Evolutionary conservation across 2,797 vertebrate species (phyloP), one percentile per base, ranked within the genome.

Genomic region (Hydrocynus forskahlii): DNA sequence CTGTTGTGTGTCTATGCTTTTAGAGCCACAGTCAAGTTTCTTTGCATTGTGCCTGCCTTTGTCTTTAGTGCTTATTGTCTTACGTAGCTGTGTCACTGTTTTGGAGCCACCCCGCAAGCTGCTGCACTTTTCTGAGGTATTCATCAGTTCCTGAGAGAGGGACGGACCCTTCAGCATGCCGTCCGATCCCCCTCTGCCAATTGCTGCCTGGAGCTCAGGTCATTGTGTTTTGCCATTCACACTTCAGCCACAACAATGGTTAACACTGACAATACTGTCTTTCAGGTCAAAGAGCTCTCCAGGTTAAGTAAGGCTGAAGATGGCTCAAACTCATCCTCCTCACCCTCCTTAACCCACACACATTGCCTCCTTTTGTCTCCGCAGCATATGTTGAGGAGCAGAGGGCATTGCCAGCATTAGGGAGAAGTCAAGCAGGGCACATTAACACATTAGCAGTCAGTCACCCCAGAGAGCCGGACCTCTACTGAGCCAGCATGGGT

Each of bases 311-410:
- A 86, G 83, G 84, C 82, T 78, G 70, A 83, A 83, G 81, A 82
- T 82, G 57, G 59, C 77, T 78, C 84, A 63, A 52, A 5, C 63
- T 83, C 80, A 70, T 82, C 73, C 76, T 71, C 76, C 52, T 48
- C 67, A 70, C 2, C 50, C 54, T 45, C 68, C 64, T 48, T 79
- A 7, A 21, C 70, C 71, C 63, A 67, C 66, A 75, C 66, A 62
- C 68, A 59, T 77, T 68, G 50, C 63, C 23, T 54, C 76, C 75
- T 66, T 81, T 92, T 92, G 89, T 92, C 63, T 81, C 79, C 64
- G 76, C 45, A 89, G 87, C 91, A 91, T 91, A 92, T 91, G 93
- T 87, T 91, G 78, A 79, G 75, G 83, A 64, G 83, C 76, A 89
- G 89, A 83, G 89, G 92, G 89, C 87, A 88, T 83, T 10, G 55